Evolutionary conservation across 2,113 vertebrate species (phyloP).

Genomic region (Chauna torquata): DNA sequence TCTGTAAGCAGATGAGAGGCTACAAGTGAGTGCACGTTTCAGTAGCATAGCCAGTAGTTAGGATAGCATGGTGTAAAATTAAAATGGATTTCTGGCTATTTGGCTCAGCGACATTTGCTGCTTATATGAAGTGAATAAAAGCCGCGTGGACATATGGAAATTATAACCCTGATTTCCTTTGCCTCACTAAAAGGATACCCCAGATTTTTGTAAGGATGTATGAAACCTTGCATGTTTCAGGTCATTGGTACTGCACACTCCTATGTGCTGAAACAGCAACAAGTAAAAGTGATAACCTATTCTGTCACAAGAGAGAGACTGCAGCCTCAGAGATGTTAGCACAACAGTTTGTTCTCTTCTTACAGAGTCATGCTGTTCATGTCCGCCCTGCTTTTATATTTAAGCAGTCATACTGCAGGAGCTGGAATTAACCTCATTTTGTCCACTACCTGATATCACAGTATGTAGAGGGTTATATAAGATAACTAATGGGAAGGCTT

Average conservation of each 20-base stretch:
- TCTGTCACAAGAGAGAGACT: not conserved
- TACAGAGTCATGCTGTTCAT: not conserved
- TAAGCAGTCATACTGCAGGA: not conserved
- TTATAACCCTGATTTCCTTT: not conserved
- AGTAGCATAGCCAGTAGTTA: not conserved
- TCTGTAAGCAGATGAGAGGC: too few relatives aligned
- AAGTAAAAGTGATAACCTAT: not conserved
- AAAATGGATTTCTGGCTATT: not conserved
- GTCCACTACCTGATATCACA: not conserved
- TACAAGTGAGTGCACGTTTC: not conserved
- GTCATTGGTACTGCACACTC: not conserved
- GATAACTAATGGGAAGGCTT: constrained; percentile 17
- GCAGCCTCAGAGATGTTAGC: not conserved
- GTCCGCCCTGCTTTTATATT: not conserved
- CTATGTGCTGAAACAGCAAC: not conserved
- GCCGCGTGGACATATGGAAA: not conserved
- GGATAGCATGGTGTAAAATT: not conserved
- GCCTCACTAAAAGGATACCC: not conserved
- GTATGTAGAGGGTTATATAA: not conserved
- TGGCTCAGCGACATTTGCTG: not conserved
- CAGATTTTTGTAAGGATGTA: not conserved
- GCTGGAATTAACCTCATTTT: not conserved
- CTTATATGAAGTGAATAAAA: not conserved
- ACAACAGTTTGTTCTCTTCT: not conserved
- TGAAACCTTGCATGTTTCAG: not conserved